These are phyloP conservation scores for Caenorhabditis sp. DNA, from an alignment of 2,888 invertebrate species.

Conservation along the genomic window DNA sequence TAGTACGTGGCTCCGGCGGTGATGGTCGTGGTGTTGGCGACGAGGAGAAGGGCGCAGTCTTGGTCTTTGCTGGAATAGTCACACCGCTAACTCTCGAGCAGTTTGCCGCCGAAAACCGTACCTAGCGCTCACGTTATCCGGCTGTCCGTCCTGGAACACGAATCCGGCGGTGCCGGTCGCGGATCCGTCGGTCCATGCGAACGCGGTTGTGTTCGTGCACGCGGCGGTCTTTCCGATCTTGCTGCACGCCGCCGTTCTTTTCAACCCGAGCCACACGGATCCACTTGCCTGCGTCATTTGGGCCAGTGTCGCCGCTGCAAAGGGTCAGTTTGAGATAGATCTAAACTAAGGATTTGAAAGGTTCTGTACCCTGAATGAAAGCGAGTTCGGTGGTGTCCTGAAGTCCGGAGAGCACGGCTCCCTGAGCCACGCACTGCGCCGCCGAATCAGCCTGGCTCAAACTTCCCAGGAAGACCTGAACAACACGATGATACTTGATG, in stretches of 20 bases:
- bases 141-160: neutral
- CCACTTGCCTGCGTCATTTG: neutral
- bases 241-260: neutral
- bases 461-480: neutral
- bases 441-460: neutral
- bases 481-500: neutral
- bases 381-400: neutral
- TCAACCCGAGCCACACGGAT: neutral
- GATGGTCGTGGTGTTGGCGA: neutral
- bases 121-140: neutral
- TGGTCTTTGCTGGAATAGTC: neutral
- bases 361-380: neutral
- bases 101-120: neutral
- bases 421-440: neutral
- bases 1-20: neutral
- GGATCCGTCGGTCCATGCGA: conserved; percentile 6
- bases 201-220: neutral
- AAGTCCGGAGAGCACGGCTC: neutral
- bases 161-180: neutral
- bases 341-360: too few relatives aligned
- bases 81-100: too few relatives aligned
- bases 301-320: neutral
- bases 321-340: neutral
- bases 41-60: neutral
- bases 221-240: neutral